These are phyloP conservation scores for Myripristis murdjan DNA, from an alignment of 2,797 vertebrate species.

Conservation along the genomic window DNA sequence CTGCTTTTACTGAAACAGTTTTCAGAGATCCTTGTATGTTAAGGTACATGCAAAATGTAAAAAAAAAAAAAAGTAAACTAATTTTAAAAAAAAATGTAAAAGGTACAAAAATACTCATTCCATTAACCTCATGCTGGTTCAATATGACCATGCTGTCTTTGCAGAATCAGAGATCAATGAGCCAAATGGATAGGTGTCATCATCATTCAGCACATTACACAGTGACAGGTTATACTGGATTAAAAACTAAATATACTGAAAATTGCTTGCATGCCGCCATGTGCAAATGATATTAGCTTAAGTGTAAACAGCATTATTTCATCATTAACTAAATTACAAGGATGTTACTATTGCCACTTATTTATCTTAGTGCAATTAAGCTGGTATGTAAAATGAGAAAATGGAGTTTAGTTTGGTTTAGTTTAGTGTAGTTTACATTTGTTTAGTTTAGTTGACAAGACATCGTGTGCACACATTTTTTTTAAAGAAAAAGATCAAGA, in stretches of 20 bases:
- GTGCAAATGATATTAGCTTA: too few species aligned
- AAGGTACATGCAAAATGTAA: neutral
- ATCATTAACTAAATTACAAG: too few species aligned
- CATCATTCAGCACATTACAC: too few species aligned
- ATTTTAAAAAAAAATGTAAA: conserved; percentile 35
- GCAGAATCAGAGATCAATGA: neutral
- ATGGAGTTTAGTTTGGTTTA: too few species aligned
- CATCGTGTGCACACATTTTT: neutral
- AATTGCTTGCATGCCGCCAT: too few species aligned
- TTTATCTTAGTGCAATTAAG: too few species aligned
- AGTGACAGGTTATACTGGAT: conserved; percentile 7
- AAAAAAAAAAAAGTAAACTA: conserved; percentile 12
- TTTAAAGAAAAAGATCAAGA: neutral
- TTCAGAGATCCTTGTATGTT: conserved; percentile 54
- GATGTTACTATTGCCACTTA: too few species aligned
- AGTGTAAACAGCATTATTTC: too few species aligned
- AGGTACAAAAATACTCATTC: conserved; percentile 19
- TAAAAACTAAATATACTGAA: too few species aligned
- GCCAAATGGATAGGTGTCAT: conserved; percentile 9
- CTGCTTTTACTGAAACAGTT: conserved; percentile 41
- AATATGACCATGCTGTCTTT: neutral
- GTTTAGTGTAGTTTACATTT: too few species aligned
- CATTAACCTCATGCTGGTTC: conserved; percentile 10
- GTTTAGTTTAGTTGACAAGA: neutral
- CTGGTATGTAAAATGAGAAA: too few species aligned